phyloP scores from a whole-genome alignment of 2,797 vertebrate species.

The Orestias chungarensis region DNA sequence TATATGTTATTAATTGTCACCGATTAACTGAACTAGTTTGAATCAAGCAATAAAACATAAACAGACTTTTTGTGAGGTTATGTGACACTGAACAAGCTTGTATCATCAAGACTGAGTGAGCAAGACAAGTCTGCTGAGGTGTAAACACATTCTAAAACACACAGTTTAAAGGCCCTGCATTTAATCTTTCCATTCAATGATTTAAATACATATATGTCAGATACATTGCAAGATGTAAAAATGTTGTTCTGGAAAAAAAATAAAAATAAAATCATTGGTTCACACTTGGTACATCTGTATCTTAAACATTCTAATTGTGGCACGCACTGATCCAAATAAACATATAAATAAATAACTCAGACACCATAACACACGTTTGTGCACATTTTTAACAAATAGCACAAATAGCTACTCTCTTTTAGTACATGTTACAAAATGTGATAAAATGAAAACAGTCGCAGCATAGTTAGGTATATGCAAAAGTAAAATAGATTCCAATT shows the following conservation, averaged over 20 bases:
- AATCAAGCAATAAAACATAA: no score
- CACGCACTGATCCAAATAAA: background rate
- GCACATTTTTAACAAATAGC: background rate
- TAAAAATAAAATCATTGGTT: no score
- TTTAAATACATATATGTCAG: conserved; percentile 23
- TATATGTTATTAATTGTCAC: no score
- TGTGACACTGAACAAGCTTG: background rate
- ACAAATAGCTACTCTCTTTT: background rate
- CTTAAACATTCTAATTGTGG: background rate
- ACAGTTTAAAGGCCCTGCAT: conserved; percentile 21
- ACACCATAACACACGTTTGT: background rate
- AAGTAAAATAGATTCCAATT: conserved; percentile 51
- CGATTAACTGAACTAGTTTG: no score
- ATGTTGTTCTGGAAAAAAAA: background rate
- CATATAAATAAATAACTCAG: no score
- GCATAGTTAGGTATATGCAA: conserved; percentile 31
- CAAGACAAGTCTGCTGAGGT: conserved; percentile 50
- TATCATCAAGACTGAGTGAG: conserved; percentile 29
- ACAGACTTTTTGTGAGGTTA: background rate
- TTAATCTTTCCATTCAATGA: conserved; percentile 38
- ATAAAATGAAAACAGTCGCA: background rate
- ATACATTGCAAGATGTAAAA: background rate
- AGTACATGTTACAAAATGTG: background rate
- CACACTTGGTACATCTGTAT: background rate
- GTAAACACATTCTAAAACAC: conserved; percentile 44